These are phyloP conservation scores for Ceramica pisi DNA, from an alignment of 2,888 invertebrate species.

Conservation along the genomic window DNA sequence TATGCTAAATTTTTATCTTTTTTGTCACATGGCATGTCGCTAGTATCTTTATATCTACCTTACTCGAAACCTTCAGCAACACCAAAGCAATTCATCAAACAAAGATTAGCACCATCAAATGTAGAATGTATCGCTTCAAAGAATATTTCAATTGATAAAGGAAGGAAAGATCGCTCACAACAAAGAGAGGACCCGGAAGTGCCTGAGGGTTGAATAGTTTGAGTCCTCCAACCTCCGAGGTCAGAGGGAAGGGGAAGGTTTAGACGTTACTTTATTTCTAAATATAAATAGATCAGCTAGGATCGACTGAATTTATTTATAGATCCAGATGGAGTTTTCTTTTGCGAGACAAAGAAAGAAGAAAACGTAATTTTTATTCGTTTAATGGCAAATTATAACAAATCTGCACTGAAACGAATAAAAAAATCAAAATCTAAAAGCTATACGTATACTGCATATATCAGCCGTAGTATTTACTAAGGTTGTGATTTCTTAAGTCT, in stretches of 20 bases:
- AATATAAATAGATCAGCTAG: slow-evolving; percentile 55
- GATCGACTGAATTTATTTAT: slow-evolving; percentile 5
- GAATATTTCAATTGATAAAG: slow-evolving; percentile 72
- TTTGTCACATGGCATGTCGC: neutral
- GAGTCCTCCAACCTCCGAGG: slow-evolving; percentile 62
- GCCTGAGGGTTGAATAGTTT: slow-evolving; percentile 78
- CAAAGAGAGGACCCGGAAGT: slow-evolving; percentile 77
- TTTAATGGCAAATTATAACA: too few species aligned
- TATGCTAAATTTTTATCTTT: too few species aligned
- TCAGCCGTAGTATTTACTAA: too few species aligned
- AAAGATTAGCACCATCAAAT: slow-evolving; percentile 54
- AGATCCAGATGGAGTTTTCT: neutral
- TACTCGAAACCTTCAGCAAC: neutral
- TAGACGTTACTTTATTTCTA: slow-evolving; percentile 24
- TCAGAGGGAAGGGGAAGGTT: slow-evolving; percentile 45
- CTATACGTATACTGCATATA: too few species aligned
- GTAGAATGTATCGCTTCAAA: slow-evolving; percentile 70
- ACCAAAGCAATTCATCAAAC: slow-evolving; percentile 47
- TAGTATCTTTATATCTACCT: neutral
- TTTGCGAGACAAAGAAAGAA: neutral
- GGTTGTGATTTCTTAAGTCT: too few species aligned
- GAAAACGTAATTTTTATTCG: too few species aligned
- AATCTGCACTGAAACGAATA: too few species aligned
- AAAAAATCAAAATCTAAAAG: too few species aligned
- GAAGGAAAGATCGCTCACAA: slow-evolving; percentile 75